Base-by-base conservation (phyloP, 2,113 vertebrate genomes). In the Notothenia coriiceps region DNA sequence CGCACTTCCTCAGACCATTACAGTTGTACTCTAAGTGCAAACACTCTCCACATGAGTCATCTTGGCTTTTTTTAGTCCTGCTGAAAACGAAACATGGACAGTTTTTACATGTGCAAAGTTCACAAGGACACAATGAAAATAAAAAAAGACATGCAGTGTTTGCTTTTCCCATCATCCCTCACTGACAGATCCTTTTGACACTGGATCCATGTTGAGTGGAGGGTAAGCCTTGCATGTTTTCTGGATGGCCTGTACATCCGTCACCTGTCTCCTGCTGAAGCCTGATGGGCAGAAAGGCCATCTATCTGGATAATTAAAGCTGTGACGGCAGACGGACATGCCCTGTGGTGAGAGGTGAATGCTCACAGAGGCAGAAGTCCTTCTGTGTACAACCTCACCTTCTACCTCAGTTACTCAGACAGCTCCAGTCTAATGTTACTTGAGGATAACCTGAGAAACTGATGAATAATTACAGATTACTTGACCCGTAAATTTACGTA, bases 281-380 rank as follows among this genome's bases (percentile, higher is more conserved):
- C 60, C 74, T 79, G 75, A 77, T 49, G 65, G 70, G 69, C 81
- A 69, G 80, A 49, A 35, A 62, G 77, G 47, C 56, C 80, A 61
- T 88, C 70, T 80, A 85, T 85, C 80, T 82, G 81, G 77, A 73
- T 87, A 90, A 89, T 88, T 88, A 85, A 79, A 70, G 78, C 44
- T 71, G 69, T 50, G 78, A 85, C 68, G 60, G 55, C 71, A 77
- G 64, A 49, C 51, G 74, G 75, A 71, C 73, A 66, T 72, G 77
- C 86, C 77, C 79, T 49, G 81, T 86, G 74, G 83, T 69, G 74
- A 82, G 67, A 72, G 74, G 50, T 5, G 46, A 79, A 76, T 89
- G 83, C 84, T 86, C 85, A 82, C 67, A 71, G 66, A 49, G 67
- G 81, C 71, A 80, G 70, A 86, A 66, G 84, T 82, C 80, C 63